These are phyloP conservation scores for Solenopsis invicta DNA, from an alignment of 1,140 invertebrate species.

Conservation along the genomic window DNA sequence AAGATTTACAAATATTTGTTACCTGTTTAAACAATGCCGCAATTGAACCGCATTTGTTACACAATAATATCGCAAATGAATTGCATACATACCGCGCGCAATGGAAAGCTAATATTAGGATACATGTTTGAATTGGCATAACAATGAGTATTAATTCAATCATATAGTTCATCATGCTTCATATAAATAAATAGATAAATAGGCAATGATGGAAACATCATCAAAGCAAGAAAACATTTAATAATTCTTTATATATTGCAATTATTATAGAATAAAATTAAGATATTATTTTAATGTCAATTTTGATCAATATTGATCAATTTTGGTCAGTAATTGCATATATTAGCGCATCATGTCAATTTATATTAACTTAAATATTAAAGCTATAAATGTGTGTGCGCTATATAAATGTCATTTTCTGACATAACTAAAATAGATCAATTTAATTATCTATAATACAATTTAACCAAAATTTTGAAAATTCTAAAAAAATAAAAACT, in stretches of 20 bases:
- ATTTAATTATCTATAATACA: background rate
- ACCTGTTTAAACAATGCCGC: conserved; percentile 11
- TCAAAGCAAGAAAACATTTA: background rate
- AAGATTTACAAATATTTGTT: conserved; percentile 27
- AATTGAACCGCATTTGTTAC: conserved; percentile 38
- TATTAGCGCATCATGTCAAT: background rate
- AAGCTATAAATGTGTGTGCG: background rate
- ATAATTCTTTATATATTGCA: background rate
- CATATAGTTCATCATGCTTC: conserved; percentile 17
- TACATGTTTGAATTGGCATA: conserved; percentile 29
- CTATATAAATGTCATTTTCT: background rate
- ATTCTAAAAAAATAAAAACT: background rate
- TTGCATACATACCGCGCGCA: conserved; percentile 8
- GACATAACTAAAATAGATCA: background rate
- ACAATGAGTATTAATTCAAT: conserved; percentile 41
- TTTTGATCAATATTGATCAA: background rate
- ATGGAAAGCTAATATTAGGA: conserved; percentile 52
- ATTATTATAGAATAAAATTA: conserved; percentile 7
- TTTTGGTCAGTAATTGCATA: background rate
- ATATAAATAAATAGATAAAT: conserved; percentile 7
- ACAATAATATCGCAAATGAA: conserved; percentile 52
- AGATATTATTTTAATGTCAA: background rate
- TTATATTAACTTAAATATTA: conserved; percentile 19
- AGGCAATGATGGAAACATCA: background rate
- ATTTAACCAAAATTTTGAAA: background rate